These are phyloP conservation scores for Caenorhabditis afra DNA, from an alignment of 2,888 invertebrate species.

Conservation along the genomic window DNA sequence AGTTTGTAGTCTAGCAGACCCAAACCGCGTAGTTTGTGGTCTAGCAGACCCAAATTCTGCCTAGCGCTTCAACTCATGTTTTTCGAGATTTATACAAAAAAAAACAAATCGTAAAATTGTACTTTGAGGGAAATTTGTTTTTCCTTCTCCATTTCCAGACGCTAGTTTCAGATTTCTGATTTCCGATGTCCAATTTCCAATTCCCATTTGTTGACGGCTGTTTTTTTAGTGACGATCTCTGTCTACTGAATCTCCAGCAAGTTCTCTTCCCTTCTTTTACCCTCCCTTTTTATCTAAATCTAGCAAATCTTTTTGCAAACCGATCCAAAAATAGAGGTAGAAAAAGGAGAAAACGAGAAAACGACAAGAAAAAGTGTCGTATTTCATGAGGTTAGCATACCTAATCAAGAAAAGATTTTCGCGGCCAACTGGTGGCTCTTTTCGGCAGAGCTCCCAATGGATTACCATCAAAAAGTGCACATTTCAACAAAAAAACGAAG, in stretches of 20 bases:
- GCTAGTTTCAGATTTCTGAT: background rate
- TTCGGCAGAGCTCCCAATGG: too few relatives aligned
- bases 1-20: slow-evolving; percentile 20
- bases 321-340: slow-evolving; percentile 1
- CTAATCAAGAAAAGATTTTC: slow-evolving; percentile 2
- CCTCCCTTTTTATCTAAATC: too few relatives aligned
- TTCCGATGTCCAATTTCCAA: background rate
- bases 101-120: background rate
- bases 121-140: background rate
- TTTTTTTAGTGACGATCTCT: too few relatives aligned
- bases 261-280: too few relatives aligned
- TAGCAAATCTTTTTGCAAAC: background rate
- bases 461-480: too few relatives aligned
- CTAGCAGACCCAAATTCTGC: slow-evolving; percentile 9
- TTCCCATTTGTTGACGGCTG: background rate
- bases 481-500: too few relatives aligned
- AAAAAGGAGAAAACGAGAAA: too few relatives aligned
- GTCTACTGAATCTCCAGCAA: too few relatives aligned
- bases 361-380: background rate
- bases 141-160: too few relatives aligned
- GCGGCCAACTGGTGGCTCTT: too few relatives aligned
- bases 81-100: background rate
- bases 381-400: slow-evolving; percentile 9
- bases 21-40: slow-evolving; percentile 14
- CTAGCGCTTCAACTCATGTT: too few relatives aligned